phyloP scores from a whole-genome alignment of 1,140 invertebrate genomes.

The Drosophila murphyi region DNA sequence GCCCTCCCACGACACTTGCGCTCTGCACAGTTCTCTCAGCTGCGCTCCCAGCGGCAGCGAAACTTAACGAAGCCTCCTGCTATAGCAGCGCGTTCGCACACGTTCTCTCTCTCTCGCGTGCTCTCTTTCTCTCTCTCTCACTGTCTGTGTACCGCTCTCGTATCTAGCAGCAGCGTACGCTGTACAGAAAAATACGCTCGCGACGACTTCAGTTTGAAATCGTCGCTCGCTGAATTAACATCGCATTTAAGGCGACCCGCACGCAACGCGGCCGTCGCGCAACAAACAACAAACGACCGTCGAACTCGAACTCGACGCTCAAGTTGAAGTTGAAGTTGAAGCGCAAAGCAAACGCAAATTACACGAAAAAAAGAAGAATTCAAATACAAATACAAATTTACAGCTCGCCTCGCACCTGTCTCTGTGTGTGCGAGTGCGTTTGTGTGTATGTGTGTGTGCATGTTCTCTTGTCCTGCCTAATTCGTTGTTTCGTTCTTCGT shows the following conservation, averaged over 20 bases:
- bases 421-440: constrained; percentile 8
- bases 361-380: neutral
- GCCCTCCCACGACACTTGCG: constrained; percentile 71
- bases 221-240: constrained; percentile 57
- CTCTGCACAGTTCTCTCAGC: constrained; percentile 24
- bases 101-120: neutral
- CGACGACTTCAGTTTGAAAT: constrained; percentile 46
- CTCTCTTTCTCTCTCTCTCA: constrained; percentile 1
- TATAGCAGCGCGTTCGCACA: neutral
- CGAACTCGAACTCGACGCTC: constrained; percentile 37
- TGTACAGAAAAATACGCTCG: constrained; percentile 36
- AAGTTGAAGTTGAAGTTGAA: constrained; percentile 26
- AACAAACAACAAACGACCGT: constrained; percentile 45
- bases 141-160: constrained; percentile 4
- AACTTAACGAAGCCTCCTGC: constrained; percentile 43
- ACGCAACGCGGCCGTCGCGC: constrained; percentile 53
- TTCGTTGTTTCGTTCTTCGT: constrained; percentile 1
- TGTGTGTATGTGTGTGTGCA: constrained; percentile 13
- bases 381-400: constrained; percentile 43
- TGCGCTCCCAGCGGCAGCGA: constrained; percentile 5
- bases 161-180: constrained; percentile 2
- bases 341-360: constrained; percentile 13
- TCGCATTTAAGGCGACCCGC: constrained; percentile 48
- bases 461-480: constrained; percentile 22
- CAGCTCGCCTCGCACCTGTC: constrained; percentile 29